These are phyloP conservation scores for Enteromius mattozi DNA, from an alignment of 2,797 vertebrate genomes.

Conservation along the genomic window DNA sequence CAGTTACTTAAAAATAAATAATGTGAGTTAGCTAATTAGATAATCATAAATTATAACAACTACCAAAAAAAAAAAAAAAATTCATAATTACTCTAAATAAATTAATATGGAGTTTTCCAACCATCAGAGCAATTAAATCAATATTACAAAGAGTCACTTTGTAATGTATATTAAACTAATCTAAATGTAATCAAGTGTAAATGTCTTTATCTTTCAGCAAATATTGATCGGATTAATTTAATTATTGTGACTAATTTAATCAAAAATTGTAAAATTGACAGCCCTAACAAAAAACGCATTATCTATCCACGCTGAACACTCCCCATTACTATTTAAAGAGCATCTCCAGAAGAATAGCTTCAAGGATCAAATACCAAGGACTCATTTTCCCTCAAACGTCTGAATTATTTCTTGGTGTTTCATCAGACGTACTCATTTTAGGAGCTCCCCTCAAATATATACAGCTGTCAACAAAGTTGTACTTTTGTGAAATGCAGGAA, in stretches of 20 bases:
- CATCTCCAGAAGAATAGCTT: slow-evolving; percentile 46
- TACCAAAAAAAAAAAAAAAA: no score
- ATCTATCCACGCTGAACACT: not conserved
- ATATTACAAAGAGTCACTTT: not conserved
- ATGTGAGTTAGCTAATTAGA: not conserved
- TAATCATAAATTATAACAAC: not conserved
- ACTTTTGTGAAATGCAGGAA: slow-evolving; percentile 35
- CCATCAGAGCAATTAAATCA: not conserved
- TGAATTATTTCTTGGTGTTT: slow-evolving; percentile 63
- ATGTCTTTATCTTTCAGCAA: not conserved
- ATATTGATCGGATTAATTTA: not conserved
- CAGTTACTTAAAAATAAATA: not conserved
- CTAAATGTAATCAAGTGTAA: not conserved
- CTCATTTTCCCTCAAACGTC: slow-evolving; percentile 52
- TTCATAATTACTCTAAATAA: not conserved
- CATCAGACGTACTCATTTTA: slow-evolving; percentile 64
- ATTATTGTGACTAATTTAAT: not conserved
- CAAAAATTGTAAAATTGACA: not conserved
- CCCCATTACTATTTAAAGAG: slow-evolving; percentile 36
- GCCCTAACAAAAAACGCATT: slow-evolving; percentile 13
- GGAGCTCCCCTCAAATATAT: slow-evolving; percentile 45
- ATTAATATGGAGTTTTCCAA: not conserved
- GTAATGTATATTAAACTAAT: not conserved
- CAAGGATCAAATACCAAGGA: slow-evolving; percentile 45
- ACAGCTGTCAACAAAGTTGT: slow-evolving; percentile 54